Conservation (phyloP, 2,113 vertebrate genomes). For the Lepus americanus region DNA sequence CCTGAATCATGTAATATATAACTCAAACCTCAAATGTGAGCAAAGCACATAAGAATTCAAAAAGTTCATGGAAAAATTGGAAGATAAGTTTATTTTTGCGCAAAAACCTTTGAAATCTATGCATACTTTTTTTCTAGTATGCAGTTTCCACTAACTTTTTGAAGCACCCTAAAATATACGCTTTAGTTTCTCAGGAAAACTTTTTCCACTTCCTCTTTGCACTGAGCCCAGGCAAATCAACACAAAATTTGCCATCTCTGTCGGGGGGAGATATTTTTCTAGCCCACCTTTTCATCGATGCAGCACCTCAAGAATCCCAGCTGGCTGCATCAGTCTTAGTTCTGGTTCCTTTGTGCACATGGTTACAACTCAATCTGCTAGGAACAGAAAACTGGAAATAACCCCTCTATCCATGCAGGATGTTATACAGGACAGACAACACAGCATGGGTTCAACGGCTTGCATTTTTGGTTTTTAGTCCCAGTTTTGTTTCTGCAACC, state of each 20-base stretch:
- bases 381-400: constrained; percentile 56
- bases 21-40: constrained; percentile 42
- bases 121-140: no score
- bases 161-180: background rate
- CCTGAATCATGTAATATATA: constrained; percentile 16
- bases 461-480: constrained; percentile 31
- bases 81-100: no score
- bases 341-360: constrained; percentile 13
- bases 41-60: background rate
- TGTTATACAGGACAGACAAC: constrained; percentile 20
- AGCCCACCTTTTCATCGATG: background rate
- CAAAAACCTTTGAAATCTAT: no score
- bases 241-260: constrained; percentile 12
- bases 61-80: no score
- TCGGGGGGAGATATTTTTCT: background rate
- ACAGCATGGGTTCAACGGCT: background rate
- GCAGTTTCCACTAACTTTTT: no score
- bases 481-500: constrained; percentile 21
- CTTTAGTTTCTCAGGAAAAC: constrained; percentile 30
- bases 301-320: background rate
- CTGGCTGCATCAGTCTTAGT: background rate
- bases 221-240: constrained; percentile 56
- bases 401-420: background rate
- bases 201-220: constrained; percentile 46
- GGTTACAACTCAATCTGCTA: constrained; percentile 38